Conservation (phyloP, 2,888 invertebrate genomes). For the Nomada fucata region DNA sequence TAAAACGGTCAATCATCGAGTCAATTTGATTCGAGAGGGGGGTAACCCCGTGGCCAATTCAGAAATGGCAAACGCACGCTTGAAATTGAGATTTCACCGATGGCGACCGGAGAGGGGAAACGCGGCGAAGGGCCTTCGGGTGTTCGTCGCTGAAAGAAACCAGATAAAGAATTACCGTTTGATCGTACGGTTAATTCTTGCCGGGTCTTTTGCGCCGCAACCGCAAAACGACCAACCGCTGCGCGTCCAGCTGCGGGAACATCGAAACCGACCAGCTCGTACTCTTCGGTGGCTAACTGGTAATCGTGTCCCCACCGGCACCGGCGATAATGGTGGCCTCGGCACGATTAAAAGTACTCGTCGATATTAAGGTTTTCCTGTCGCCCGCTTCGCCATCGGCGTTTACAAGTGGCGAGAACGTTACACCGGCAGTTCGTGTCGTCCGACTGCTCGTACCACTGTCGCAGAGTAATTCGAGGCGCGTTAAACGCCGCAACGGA, state of each 20-base stretch:
- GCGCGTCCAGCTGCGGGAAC: slow-evolving; percentile 62
- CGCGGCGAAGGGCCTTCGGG: background rate
- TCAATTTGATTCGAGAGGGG: slow-evolving; percentile 41
- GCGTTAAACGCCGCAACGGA: background rate
- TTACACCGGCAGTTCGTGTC: background rate
- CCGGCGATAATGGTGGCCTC: slow-evolving; percentile 47
- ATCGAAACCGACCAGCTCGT: slow-evolving; percentile 59
- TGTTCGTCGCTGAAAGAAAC: slow-evolving; percentile 20
- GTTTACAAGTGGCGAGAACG: slow-evolving; percentile 49
- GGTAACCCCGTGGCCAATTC: slow-evolving; percentile 16
- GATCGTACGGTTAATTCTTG: slow-evolving; percentile 58
- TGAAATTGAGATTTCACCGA: slow-evolving; percentile 52
- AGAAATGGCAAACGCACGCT: slow-evolving; percentile 52
- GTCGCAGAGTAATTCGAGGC: slow-evolving; percentile 1
- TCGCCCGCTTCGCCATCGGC: slow-evolving; percentile 35
- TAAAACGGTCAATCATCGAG: slow-evolving; percentile 44
- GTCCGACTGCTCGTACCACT: slow-evolving; percentile 3
- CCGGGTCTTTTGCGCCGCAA: slow-evolving; percentile 54
- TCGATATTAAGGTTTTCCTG: slow-evolving; percentile 66
- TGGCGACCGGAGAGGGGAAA: background rate
- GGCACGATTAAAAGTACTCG: slow-evolving; percentile 62
- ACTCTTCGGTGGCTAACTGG: slow-evolving; percentile 59
- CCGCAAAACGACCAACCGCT: slow-evolving; percentile 67
- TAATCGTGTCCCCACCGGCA: slow-evolving; percentile 51
- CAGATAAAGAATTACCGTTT: slow-evolving; percentile 53